Percentiles rank a stretch among this genome's conserved stretches.
These are phyloP conservation scores for Amphiduros pacificus DNA, from an alignment of 2,888 invertebrate species.

Conservation along the genomic window DNA sequence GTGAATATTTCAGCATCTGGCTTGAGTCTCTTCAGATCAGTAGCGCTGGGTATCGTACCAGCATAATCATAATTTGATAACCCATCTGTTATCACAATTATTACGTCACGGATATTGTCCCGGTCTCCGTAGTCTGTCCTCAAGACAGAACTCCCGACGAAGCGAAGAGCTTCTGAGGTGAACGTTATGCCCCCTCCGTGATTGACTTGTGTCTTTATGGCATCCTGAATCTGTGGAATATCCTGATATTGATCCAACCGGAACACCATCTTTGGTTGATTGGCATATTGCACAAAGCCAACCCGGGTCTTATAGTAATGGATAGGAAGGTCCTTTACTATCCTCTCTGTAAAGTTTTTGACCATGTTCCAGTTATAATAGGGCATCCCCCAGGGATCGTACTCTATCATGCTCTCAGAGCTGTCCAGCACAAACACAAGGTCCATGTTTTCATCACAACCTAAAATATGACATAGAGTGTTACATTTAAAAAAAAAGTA, in stretches of 20 bases:
- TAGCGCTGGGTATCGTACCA: background rate
- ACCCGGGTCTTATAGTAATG: background rate
- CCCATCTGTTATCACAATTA: slow-evolving; percentile 13
- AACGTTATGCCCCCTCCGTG: slow-evolving; percentile 14
- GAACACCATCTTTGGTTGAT: background rate
- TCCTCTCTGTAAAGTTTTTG: slow-evolving; percentile 7
- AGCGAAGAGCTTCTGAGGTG: slow-evolving; percentile 4
- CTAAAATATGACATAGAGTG: background rate
- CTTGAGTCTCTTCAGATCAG: background rate
- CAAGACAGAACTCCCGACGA: background rate
- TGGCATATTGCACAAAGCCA: background rate
- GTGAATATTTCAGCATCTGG: slow-evolving; percentile 6
- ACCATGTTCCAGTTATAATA: slow-evolving; percentile 12
- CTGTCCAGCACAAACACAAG: slow-evolving; percentile 12
- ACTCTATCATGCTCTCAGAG: slow-evolving; percentile 16
- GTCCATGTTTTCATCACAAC: slow-evolving; percentile 10
- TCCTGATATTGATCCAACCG: background rate
- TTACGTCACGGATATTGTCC: background rate
- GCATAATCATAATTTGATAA: background rate
- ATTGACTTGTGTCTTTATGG: background rate
- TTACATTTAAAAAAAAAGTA: too few species aligned
- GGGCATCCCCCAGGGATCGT: slow-evolving; percentile 8
- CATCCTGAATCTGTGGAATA: background rate
- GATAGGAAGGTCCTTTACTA: slow-evolving; percentile 5
- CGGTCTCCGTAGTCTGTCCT: background rate